Conservation (phyloP, 2,797 vertebrate species). For the Diplodus sargus region DNA sequence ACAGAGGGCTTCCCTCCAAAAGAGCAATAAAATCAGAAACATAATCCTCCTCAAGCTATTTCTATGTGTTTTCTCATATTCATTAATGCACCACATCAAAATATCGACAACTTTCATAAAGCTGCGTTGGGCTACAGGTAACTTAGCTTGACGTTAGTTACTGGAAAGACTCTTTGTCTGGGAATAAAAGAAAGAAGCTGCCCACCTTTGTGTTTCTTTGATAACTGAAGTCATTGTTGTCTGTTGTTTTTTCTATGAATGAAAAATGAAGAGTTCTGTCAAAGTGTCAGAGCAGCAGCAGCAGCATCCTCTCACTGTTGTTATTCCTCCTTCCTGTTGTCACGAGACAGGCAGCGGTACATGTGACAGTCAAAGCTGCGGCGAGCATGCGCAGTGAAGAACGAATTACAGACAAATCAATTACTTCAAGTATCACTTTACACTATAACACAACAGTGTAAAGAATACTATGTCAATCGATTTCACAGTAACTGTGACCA, state of each 20-base stretch:
- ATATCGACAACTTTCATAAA: background rate
- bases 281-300: constrained; percentile 25
- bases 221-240: constrained; percentile 81
- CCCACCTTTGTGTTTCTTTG: constrained; percentile 85
- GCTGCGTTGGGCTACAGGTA: background rate
- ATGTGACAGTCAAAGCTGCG: constrained; percentile 66
- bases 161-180: accelerated
- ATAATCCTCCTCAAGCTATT: background rate
- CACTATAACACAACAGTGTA: accelerated
- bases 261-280: background rate
- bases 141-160: background rate
- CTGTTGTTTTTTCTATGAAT: background rate
- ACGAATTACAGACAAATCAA: no score
- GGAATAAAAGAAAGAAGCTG: background rate
- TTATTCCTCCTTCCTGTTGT: constrained; percentile 70
- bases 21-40: background rate
- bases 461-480: accelerated
- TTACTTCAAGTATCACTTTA: accelerated
- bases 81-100: background rate
- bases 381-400: background rate
- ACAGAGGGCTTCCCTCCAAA: background rate
- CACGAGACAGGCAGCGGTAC: constrained; percentile 48
- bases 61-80: background rate
- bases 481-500: accelerated
- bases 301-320: constrained; percentile 45